Conservation (phyloP, 2,797 vertebrate species). For the Acridotheres tristis region DNA sequence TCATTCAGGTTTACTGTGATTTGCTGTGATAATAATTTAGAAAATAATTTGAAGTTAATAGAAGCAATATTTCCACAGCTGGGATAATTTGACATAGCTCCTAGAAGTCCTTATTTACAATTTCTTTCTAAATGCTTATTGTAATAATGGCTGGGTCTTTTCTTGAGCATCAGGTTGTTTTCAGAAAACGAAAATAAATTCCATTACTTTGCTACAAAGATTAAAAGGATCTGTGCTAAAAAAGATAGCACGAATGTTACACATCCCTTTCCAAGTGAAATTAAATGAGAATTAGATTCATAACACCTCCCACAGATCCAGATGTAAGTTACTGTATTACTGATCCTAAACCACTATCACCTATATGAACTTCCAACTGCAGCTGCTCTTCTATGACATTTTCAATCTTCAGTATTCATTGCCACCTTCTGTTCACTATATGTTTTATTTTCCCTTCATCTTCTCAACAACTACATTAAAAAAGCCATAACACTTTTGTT, state of each 20-base stretch:
- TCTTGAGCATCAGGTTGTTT: neutral
- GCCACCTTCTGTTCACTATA: neutral
- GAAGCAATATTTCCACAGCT: neutral
- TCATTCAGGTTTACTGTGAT: neutral
- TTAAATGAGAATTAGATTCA: neutral
- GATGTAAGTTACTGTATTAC: neutral
- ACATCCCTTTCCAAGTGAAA: neutral
- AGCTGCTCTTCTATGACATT: neutral
- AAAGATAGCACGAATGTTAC: neutral
- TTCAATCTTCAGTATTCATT: neutral
- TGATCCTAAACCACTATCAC: neutral
- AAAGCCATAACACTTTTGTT: neutral
- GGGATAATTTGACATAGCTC: neutral
- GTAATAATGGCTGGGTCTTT: neutral
- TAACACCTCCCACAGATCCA: neutral
- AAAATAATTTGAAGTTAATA: neutral
- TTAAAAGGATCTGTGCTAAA: neutral
- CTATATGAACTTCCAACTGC: neutral
- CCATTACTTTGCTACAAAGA: neutral
- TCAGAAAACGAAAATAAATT: neutral
- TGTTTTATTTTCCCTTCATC: neutral
- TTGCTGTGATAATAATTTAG: neutral
- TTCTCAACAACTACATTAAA: neutral
- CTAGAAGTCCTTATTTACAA: neutral
- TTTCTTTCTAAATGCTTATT: neutral